Evolutionary conservation across 2,113 vertebrate genomes (phyloP), one percentile per base, ranked within the genome.

Genomic region (Odocoileus hemionus): DNA sequence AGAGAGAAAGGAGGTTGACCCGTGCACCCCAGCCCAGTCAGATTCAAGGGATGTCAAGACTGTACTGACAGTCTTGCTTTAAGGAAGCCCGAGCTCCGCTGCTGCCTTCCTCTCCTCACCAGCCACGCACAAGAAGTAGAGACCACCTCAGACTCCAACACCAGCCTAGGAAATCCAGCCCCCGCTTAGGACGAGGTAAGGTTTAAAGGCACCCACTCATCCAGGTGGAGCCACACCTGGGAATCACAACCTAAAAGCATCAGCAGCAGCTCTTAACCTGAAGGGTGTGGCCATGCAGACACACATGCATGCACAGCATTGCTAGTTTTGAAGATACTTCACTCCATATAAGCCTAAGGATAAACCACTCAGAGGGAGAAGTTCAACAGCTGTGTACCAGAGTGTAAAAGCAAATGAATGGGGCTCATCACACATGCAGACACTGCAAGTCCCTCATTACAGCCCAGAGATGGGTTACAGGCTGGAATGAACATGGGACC

Each of bases 321-420:
- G 80, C 39, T 92, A 25, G 36, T 90, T 67, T 87, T 64, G 39
- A 94, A 92, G 60, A 61, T 25, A 54, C 45, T 86, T 47, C 33
- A 57, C 82, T 52, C 85, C 57, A 14, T 23, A 10, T 2, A 70
- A 95, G 25, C 45, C 78, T 58, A 55, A 95, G 92, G 94, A 91
- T 85, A 92, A 89, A 52, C 79, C 61, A 86, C 45, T 26, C 82
- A 13, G 74, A 97, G 58, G 78, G 92, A 85, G 67, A 89, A 76
- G 47, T 60, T 78, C 94, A 67, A 45, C 78, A 94, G 92, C 96
- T 97, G 92, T 97, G 93, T 83, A 25, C 52, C n/a, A 58, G 45
- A 55, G 12, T 54, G 28, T 33, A 39, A 95, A 60, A 95, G 88
- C 85, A 86, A 90, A 84, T 70, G 90, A 97, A 97, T 86, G 74